A percentile compares a stretch with the other conserved stretches of the same genome.
Evolutionary conservation across 2,113 vertebrate species (phyloP).

Genomic region (Labeo catla): DNA sequence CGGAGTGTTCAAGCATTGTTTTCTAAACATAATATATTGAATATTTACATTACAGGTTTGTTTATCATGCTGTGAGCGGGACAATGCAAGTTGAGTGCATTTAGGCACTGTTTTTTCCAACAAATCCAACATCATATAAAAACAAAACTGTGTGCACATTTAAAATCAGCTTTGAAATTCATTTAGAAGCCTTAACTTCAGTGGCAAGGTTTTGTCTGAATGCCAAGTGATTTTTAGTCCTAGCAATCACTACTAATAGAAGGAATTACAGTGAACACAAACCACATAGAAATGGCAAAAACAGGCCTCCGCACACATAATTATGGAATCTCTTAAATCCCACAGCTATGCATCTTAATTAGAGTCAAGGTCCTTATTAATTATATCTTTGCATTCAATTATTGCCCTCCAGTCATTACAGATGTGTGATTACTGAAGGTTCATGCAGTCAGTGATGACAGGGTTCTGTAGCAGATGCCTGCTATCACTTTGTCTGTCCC

Average conservation of each 20-base stretch:
- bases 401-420: constrained; percentile 17
- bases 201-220: neutral
- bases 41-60: neutral
- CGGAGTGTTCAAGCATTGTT: neutral
- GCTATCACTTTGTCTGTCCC: constrained; percentile 1
- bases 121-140: neutral
- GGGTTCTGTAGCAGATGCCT: neutral
- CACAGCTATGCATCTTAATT: constrained; percentile 23
- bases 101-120: neutral
- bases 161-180: neutral
- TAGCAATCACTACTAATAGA: constrained; percentile 10
- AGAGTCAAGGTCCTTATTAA: constrained; percentile 25
- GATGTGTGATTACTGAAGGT: neutral
- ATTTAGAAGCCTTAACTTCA: neutral
- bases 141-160: neutral
- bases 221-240: neutral
- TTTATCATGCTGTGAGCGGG: neutral
- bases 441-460: constrained; percentile 11
- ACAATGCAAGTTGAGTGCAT: neutral
- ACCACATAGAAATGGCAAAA: neutral
- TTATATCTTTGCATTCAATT: constrained; percentile 16
- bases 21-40: neutral
- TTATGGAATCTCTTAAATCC: constrained; percentile 14
- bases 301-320: neutral
- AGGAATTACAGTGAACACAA: neutral